These are phyloP conservation scores for Diplodus puntazzo DNA, from an alignment of 2,797 vertebrate species.

Conservation along the genomic window DNA sequence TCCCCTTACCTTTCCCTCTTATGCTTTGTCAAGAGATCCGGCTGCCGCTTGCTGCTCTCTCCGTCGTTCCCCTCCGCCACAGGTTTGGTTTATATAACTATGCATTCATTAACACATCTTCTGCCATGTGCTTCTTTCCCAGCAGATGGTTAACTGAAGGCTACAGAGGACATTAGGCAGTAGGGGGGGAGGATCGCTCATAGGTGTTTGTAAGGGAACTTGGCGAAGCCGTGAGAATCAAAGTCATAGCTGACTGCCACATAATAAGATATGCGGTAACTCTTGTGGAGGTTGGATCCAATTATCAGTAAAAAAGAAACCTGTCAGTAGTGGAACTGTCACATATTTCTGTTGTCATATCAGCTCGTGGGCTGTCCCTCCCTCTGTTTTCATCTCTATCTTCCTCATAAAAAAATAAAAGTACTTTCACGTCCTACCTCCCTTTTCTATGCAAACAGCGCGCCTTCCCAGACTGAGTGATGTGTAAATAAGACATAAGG, in stretches of 20 bases:
- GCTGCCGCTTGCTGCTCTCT: conserved; percentile 27
- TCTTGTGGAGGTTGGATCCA: conserved; percentile 30
- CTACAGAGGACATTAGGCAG: conserved; percentile 46
- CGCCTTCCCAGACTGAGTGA: conserved; percentile 36
- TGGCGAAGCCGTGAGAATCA: background rate
- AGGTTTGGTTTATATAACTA: conserved; percentile 73
- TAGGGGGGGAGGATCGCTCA: conserved; percentile 9
- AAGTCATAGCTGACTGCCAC: conserved; percentile 18
- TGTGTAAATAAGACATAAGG: conserved; percentile 65
- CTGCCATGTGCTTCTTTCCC: conserved; percentile 53
- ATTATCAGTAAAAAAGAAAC: conserved; percentile 27
- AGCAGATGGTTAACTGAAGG: conserved; percentile 75
- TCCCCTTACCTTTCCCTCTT: conserved; percentile 11
- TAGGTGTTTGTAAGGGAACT: conserved; percentile 4
- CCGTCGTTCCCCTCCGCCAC: conserved; percentile 45
- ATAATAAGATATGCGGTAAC: conserved; percentile 17
- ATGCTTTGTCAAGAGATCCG: conserved; percentile 41
- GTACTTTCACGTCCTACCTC: conserved; percentile 13
- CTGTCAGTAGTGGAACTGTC: conserved; percentile 18
- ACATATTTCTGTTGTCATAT: conserved; percentile 30
- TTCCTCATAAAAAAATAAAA: background rate
- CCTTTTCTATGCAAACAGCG: conserved; percentile 39
- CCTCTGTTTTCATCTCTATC: conserved; percentile 1
- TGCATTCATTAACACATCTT: conserved; percentile 73
- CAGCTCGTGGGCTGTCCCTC: conserved; percentile 19